phyloP scores from a whole-genome alignment of 2,113 vertebrate species.

The Amazona vittata region DNA sequence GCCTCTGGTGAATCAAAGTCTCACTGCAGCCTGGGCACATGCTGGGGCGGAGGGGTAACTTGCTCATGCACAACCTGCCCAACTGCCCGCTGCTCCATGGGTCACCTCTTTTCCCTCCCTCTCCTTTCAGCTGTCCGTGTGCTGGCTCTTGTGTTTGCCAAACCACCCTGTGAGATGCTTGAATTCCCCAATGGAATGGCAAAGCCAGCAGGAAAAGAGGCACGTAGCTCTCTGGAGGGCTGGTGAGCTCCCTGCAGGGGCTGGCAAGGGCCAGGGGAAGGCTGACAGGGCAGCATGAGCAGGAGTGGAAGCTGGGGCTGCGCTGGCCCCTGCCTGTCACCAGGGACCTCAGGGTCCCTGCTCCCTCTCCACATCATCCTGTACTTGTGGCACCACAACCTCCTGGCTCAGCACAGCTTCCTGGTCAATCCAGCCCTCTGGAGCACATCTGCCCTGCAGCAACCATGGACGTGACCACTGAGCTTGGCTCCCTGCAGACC shows the following conservation, averaged over 20 bases:
- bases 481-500: background rate
- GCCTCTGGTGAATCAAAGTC: fast-evolving
- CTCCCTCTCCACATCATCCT: background rate
- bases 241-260: background rate
- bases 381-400: background rate
- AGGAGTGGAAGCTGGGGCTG: background rate
- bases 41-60: background rate
- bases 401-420: background rate
- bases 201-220: background rate
- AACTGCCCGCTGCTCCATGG: background rate
- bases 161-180: background rate
- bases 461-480: fast-evolving
- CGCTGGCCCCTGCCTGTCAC: background rate
- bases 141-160: background rate
- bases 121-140: background rate
- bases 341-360: background rate
- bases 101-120: background rate
- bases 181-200: background rate
- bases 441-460: background rate
- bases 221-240: background rate
- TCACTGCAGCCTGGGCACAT: background rate
- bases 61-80: fast-evolving
- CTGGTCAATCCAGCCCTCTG: background rate
- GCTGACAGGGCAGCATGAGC: background rate
- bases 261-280: background rate